Evolutionary conservation across 35 echinoderm and acorn worm species (phyloP).

Genomic region (Lytechinus pictus): DNA sequence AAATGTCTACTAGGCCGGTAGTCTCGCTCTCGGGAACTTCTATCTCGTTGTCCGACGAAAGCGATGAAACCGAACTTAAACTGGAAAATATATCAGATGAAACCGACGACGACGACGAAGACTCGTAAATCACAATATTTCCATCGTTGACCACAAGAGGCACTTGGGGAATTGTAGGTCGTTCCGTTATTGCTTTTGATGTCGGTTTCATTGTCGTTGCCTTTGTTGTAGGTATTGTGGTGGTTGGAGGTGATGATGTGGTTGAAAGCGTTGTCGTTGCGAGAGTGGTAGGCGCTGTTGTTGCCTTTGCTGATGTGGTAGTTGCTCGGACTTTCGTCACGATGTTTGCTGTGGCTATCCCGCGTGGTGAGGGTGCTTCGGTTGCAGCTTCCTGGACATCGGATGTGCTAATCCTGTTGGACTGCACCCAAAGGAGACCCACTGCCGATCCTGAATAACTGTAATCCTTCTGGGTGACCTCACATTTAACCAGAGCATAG

Average conservation of each 20-base stretch:
- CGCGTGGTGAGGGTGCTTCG: neutral
- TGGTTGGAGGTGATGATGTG: neutral
- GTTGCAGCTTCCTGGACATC: neutral
- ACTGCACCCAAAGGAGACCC: conserved; percentile 52
- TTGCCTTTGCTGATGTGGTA: neutral
- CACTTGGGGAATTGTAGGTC: conserved; percentile 1
- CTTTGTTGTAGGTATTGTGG: conserved; percentile 17
- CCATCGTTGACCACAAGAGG: neutral
- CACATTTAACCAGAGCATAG: conserved; percentile 61
- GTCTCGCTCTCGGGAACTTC: neutral
- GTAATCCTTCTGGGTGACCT: conserved; percentile 55
- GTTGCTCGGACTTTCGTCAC: neutral
- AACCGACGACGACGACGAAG: neutral
- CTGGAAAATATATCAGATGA: neutral
- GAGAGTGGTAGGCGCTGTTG: conserved; percentile 16
- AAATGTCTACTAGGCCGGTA: neutral
- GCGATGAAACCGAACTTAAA: conserved; percentile 35
- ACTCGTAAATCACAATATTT: neutral
- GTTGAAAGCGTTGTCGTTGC: conserved; percentile 25
- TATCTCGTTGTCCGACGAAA: conserved; percentile 14
- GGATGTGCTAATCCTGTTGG: neutral
- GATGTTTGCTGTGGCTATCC: neutral
- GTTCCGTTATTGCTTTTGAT: neutral
- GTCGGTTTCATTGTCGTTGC: neutral
- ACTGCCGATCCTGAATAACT: conserved; percentile 58